Percentiles rank a stretch among this genome's conserved stretches.
These are phyloP conservation scores for Strigamia transsilvanica DNA, from an alignment of 2,888 invertebrate species.

Conservation along the genomic window DNA sequence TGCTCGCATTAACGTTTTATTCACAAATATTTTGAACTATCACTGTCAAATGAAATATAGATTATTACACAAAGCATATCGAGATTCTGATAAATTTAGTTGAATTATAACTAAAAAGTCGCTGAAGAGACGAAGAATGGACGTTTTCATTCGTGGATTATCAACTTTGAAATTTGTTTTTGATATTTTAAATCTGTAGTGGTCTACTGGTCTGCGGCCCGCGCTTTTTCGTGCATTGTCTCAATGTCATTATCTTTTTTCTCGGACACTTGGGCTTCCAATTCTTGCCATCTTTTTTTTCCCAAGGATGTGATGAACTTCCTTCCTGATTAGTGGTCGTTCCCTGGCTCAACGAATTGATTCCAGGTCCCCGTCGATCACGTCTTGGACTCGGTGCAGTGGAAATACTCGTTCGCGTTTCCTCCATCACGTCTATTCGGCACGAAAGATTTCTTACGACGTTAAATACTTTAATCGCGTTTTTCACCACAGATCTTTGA, in stretches of 20 bases:
- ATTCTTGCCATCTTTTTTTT: neutral
- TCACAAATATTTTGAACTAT: neutral
- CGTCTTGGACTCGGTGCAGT: slow-evolving; percentile 1
- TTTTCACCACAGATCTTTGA: neutral
- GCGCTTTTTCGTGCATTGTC: neutral
- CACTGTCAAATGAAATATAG: neutral
- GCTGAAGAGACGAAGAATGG: neutral
- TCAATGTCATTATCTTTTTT: slow-evolving; percentile 1
- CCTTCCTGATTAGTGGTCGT: slow-evolving; percentile 2
- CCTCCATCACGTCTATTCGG: slow-evolving; percentile 8
- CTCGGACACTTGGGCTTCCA: slow-evolving; percentile 2
- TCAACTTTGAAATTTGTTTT: neutral
- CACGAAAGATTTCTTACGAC: neutral
- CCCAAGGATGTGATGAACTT: neutral
- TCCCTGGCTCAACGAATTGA: slow-evolving; percentile 2
- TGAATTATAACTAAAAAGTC: slow-evolving; percentile 1
- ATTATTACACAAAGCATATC: neutral
- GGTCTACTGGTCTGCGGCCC: neutral
- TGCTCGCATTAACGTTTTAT: neutral
- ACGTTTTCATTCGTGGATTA: neutral
- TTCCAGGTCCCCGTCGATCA: neutral
- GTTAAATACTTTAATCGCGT: neutral
- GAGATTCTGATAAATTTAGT: neutral
- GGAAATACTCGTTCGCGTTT: neutral
- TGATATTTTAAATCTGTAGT: neutral